These are phyloP conservation scores for Sebastes kiyomatsui DNA, from an alignment of 2,797 vertebrate species.

Conservation along the genomic window DNA sequence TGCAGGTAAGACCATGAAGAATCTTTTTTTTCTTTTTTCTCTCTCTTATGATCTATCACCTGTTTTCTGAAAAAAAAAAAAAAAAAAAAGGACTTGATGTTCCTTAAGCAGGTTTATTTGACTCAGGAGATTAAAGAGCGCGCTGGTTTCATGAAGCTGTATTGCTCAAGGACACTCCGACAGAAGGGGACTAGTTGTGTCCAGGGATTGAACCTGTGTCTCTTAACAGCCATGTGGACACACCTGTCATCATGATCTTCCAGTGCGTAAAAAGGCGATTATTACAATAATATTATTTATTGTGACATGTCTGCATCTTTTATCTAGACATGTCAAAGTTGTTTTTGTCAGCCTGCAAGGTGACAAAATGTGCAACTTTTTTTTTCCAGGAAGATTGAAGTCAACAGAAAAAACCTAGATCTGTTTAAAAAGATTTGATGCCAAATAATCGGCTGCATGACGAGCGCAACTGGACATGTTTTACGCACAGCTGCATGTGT, in stretches of 20 bases:
- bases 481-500: background rate
- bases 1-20: conserved; percentile 71
- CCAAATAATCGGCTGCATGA: background rate
- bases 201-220: background rate
- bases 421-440: background rate
- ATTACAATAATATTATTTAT: too few relatives aligned
- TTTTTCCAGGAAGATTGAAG: background rate
- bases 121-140: background rate
- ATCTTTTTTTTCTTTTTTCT: too few relatives aligned
- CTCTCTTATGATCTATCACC: background rate
- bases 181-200: background rate
- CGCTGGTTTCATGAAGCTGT: background rate
- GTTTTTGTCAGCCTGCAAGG: background rate
- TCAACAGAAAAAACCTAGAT: background rate
- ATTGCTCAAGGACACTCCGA: conserved; percentile 30
- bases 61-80: background rate
- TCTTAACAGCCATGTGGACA: background rate
- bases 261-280: conserved; percentile 27
- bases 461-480: conserved; percentile 7
- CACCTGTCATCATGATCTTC: background rate
- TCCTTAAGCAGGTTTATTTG: conserved; percentile 10
- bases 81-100: background rate
- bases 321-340: background rate
- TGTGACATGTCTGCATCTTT: background rate
- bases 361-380: background rate